Evolutionary conservation across 1,140 invertebrate species (phyloP).

Genomic region (Psix sp.): DNA sequence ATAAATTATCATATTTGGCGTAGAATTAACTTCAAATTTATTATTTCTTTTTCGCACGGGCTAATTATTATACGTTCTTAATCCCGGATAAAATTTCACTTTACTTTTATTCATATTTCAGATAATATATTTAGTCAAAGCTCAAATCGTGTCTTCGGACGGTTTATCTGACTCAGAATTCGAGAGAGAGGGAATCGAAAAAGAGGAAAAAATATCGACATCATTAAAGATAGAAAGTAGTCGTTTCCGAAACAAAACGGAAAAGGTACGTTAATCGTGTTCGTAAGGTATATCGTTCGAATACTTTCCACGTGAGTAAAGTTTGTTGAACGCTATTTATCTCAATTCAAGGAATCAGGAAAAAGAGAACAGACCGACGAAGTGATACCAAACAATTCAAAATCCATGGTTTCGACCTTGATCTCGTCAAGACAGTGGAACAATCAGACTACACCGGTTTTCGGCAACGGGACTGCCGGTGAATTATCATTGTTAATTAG

Average conservation of each 20-base stretch:
- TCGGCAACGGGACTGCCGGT: slow-evolving; percentile 76
- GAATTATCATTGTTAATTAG: slow-evolving; percentile 81
- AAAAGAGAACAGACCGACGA: slow-evolving; percentile 75
- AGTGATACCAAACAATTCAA: slow-evolving; percentile 79
- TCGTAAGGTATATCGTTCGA: slow-evolving; percentile 35
- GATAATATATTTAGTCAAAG: slow-evolving; percentile 34
- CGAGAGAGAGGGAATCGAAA: slow-evolving; percentile 49
- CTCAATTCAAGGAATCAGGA: slow-evolving; percentile 52
- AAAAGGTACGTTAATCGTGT: slow-evolving; percentile 62
- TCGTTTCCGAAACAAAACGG: slow-evolving; percentile 74
- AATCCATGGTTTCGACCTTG: slow-evolving; percentile 79
- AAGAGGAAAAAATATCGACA: slow-evolving; percentile 71
- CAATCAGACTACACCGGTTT: slow-evolving; percentile 75
- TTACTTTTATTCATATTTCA: slow-evolving; percentile 9
- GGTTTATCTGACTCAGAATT: slow-evolving; percentile 40
- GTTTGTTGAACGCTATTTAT: background rate
- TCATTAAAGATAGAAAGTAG: slow-evolving; percentile 67
- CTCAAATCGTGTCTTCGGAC: slow-evolving; percentile 32
- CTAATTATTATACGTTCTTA: slow-evolving; percentile 6
- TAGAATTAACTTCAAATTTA: slow-evolving; percentile 27
- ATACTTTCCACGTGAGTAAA: slow-evolving; percentile 24
- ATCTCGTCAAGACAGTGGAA: slow-evolving; percentile 80
- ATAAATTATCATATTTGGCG: too few relatives aligned
- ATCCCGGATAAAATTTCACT: slow-evolving; percentile 1
- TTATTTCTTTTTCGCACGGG: slow-evolving; percentile 11